Evolutionary conservation across 2,888 invertebrate genomes (phyloP).

Genomic region (Drosophila imparisetae): DNA sequence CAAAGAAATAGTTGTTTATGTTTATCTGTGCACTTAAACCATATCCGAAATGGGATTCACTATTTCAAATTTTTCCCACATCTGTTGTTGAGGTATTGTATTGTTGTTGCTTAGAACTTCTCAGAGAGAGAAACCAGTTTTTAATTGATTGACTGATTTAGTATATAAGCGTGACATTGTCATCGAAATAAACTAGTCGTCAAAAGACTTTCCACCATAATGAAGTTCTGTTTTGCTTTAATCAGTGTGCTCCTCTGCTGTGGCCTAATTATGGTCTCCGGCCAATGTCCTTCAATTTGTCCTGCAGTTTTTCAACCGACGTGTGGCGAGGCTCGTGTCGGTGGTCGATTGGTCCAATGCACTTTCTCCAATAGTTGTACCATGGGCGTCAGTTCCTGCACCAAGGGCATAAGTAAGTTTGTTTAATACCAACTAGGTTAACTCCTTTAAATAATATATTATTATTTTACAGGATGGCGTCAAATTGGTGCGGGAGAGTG

Average conservation of each 20-base stretch:
- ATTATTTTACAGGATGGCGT: constrained; percentile 34
- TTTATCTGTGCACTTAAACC: not conserved
- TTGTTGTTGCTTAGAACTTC: constrained; percentile 2
- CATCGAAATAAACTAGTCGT: constrained; percentile 2
- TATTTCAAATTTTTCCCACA: not conserved
- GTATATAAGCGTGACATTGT: constrained; percentile 22
- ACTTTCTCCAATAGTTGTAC: constrained; percentile 24
- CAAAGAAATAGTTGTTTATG: constrained; percentile 9
- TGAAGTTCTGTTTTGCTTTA: constrained; percentile 32
- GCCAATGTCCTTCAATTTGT: constrained; percentile 21
- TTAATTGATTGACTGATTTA: not conserved
- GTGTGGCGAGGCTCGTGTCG: constrained; percentile 31
- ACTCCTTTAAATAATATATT: not conserved
- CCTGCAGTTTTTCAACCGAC: constrained; percentile 12
- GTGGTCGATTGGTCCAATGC: constrained; percentile 20
- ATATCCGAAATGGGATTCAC: constrained; percentile 9
- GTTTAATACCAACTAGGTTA: not conserved
- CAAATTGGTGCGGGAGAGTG: not conserved
- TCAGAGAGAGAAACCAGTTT: constrained; percentile 23
- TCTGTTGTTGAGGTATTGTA: not conserved
- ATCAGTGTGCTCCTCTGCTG: constrained; percentile 33
- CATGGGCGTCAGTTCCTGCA: constrained; percentile 26
- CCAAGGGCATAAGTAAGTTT: constrained; percentile 29
- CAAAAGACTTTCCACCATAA: not conserved
- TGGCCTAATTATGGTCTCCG: not conserved